Base-by-base conservation (phyloP, 2,888 invertebrate species). In the Lasioglossum marginatum region DNA sequence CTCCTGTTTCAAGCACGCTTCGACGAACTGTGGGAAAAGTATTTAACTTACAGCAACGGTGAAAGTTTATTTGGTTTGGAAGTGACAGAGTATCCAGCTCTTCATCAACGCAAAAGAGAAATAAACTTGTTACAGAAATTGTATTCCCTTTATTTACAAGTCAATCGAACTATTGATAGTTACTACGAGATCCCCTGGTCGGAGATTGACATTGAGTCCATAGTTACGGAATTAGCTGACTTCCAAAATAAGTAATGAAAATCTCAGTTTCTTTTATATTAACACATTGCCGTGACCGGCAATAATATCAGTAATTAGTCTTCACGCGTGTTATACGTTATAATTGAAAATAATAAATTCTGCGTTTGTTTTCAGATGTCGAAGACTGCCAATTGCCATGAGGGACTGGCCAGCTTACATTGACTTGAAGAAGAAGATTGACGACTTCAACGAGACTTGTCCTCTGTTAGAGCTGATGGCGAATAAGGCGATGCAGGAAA, bases 371-470 rank as follows among this genome's bases (percentile, higher is more conserved):
- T 87, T 88, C 85, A 97, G 98, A 93, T 98, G 98, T 93, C 97
- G 98, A 37, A 97, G 97, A 93, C 95, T 99, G 76, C 98, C 98
- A 0, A 97, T 97, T 94, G 98, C 96, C 0, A 97, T 98, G 97
- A 97, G 97, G 93, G 97, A 98, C 79, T 98, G 98, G 98, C 98
- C 98, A 0, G 98, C 98, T 0, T 99, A 96, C 93, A 96, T 97
- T 78, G 98, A 98, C 90, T 95, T 99, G 82, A 98, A 98, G 93
- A 97, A 97, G 88, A 98, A 98, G 95, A 98, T 99, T 85, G 98
- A 98, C 90, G 98, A 98, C 93, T 98, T 99, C 94, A 98, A 97
- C 93, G 97, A 98, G 94, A 97, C 97, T 14, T 98, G 98, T 93
- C 98, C 98, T 0, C 94, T 99, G 52, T 95, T 98, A 45, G 98